A percentile compares a stretch with the other conserved stretches of the same genome.
Evolutionary conservation across 2,797 vertebrate species (phyloP).

Genomic region (Gallinago nigripennis): DNA sequence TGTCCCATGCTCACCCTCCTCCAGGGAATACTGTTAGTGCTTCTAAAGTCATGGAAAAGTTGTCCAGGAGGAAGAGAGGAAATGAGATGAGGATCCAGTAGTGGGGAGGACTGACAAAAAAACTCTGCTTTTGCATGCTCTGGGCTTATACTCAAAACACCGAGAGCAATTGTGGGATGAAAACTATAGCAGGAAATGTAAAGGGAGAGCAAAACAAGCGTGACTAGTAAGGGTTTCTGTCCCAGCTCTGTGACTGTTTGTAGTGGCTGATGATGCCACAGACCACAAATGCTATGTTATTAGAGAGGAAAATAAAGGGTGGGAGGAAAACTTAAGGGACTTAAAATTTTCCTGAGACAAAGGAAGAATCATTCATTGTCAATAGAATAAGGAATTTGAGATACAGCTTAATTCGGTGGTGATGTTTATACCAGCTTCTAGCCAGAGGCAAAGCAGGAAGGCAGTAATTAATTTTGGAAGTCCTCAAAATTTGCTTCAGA

Average conservation of each 20-base stretch:
- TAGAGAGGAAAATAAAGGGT: background rate
- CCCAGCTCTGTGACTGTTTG: background rate
- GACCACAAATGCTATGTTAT: background rate
- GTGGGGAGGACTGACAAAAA: background rate
- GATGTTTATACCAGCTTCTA: conserved; percentile 32
- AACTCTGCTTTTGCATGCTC: background rate
- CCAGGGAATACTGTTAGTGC: background rate
- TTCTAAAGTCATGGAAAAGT: background rate
- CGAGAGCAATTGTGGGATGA: background rate
- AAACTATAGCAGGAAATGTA: background rate
- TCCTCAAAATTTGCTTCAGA: conserved; percentile 32
- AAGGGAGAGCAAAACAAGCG: background rate
- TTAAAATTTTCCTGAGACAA: background rate
- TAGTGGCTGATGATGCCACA: background rate
- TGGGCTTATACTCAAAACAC: background rate
- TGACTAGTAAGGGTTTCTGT: background rate
- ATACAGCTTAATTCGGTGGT: background rate
- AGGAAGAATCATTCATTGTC: background rate
- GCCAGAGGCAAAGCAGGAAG: conserved; percentile 41
- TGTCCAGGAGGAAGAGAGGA: background rate
- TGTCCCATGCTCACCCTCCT: background rate
- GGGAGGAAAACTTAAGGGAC: background rate
- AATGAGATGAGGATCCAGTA: background rate
- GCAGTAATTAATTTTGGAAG: conserved; percentile 45
- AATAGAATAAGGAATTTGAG: background rate